Evolutionary conservation across 2,113 vertebrate genomes (phyloP).

Genomic region (Tonatia bakeri): DNA sequence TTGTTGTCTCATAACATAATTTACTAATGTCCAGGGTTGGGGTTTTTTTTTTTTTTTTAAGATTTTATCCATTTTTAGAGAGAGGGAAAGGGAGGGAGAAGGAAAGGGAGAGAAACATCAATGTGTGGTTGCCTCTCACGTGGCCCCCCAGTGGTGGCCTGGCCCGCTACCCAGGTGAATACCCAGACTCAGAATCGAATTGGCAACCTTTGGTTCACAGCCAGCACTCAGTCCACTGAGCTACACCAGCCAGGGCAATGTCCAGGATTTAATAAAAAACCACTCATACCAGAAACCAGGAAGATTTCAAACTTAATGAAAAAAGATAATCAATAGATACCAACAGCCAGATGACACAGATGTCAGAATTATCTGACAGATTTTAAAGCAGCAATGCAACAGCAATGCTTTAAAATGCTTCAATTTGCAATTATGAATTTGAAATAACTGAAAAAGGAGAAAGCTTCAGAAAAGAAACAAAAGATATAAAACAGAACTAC

Average conservation of each 20-base stretch:
- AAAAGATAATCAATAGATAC: background rate
- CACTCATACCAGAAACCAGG: background rate
- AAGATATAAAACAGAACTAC: background rate
- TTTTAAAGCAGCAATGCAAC: background rate
- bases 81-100: too few relatives aligned
- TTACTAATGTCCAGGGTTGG: background rate
- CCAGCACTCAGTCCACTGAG: too few relatives aligned
- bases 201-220: too few relatives aligned
- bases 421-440: background rate
- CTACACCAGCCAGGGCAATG: too few relatives aligned
- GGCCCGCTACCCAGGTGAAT: too few relatives aligned
- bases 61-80: too few relatives aligned
- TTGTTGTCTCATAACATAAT: background rate
- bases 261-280: background rate
- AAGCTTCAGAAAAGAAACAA: background rate
- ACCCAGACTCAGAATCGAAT: too few relatives aligned
- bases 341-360: background rate
- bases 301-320: background rate
- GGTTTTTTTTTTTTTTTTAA: too few relatives aligned
- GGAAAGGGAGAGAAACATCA: too few relatives aligned
- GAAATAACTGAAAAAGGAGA: background rate
- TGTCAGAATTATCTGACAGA: background rate
- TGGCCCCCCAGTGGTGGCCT: too few relatives aligned
- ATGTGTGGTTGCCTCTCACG: too few relatives aligned
- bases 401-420: background rate